Evolutionary conservation across 2,888 invertebrate species (phyloP).

Genomic region (Thera britannica): DNA sequence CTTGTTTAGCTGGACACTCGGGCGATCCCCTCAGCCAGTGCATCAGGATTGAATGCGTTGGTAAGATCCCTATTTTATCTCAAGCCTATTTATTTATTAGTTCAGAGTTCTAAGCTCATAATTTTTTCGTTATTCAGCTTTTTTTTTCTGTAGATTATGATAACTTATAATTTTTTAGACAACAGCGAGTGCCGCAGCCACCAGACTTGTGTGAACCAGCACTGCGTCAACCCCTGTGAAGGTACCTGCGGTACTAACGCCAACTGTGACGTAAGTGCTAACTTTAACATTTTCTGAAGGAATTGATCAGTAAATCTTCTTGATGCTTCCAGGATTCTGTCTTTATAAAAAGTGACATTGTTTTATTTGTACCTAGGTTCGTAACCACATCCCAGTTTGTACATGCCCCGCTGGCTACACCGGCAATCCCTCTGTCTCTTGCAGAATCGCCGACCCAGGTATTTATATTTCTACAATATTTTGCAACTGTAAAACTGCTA

Average conservation of each 20-base stretch:
- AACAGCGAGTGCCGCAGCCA: constrained; percentile 90
- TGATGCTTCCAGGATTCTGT: not conserved
- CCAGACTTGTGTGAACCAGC: constrained; percentile 89
- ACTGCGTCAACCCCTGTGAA: constrained; percentile 91
- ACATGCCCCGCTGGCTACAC: constrained; percentile 91
- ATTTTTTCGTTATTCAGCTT: too few species aligned
- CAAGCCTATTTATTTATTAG: not conserved
- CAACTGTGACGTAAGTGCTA: constrained; percentile 87
- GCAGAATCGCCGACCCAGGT: constrained; percentile 91
- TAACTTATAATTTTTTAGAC: constrained; percentile 68
- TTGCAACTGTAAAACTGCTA: not conserved
- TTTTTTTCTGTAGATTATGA: too few species aligned
- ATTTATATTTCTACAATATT: constrained; percentile 24
- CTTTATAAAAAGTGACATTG: not conserved
- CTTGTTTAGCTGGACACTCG: constrained; percentile 91
- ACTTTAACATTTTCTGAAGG: not conserved
- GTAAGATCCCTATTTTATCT: constrained; percentile 66
- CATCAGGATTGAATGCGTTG: constrained; percentile 89
- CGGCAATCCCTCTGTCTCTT: constrained; percentile 90
- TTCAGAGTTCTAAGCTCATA: too few species aligned
- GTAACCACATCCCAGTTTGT: constrained; percentile 91
- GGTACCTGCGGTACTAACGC: constrained; percentile 91
- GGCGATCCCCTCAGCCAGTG: constrained; percentile 92
- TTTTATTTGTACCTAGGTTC: constrained; percentile 65
- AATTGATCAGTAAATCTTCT: not conserved